Evolutionary conservation across 1,140 invertebrate species (phyloP).

Genomic region (Cotesia typhae): DNA sequence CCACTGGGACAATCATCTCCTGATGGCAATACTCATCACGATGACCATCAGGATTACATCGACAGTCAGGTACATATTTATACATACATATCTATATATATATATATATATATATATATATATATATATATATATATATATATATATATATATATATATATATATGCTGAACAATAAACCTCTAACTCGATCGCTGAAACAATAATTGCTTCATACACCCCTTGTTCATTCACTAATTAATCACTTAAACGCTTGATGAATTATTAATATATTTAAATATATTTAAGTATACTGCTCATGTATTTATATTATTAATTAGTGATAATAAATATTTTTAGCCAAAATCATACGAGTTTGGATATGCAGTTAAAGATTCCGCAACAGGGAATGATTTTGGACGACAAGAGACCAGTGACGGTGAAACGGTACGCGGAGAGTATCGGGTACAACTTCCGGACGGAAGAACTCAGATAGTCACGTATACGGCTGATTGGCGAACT

Average conservation of each 20-base stretch:
- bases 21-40: constrained; percentile 45
- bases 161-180: neutral
- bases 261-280: constrained; percentile 23
- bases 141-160: constrained; percentile 26
- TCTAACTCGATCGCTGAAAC: neutral
- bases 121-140: constrained; percentile 36
- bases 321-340: constrained; percentile 66
- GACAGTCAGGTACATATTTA: constrained; percentile 51
- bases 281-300: too few species aligned
- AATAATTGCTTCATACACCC: constrained; percentile 33
- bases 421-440: constrained; percentile 77
- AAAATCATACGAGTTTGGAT: constrained; percentile 82
- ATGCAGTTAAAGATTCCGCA: constrained; percentile 78
- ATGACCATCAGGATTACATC: constrained; percentile 60
- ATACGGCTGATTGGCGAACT: constrained; percentile 80
- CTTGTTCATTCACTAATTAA: constrained; percentile 20
- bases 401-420: constrained; percentile 77
- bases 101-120: neutral
- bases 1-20: constrained; percentile 43
- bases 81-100: too few species aligned
- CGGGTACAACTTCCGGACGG: constrained; percentile 79
- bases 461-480: constrained; percentile 76
- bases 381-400: constrained; percentile 77
- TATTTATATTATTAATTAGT: too few species aligned
- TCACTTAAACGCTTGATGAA: constrained; percentile 30